Conservation (phyloP, 1,140 invertebrate genomes). For the Augochlora pura region DNA sequence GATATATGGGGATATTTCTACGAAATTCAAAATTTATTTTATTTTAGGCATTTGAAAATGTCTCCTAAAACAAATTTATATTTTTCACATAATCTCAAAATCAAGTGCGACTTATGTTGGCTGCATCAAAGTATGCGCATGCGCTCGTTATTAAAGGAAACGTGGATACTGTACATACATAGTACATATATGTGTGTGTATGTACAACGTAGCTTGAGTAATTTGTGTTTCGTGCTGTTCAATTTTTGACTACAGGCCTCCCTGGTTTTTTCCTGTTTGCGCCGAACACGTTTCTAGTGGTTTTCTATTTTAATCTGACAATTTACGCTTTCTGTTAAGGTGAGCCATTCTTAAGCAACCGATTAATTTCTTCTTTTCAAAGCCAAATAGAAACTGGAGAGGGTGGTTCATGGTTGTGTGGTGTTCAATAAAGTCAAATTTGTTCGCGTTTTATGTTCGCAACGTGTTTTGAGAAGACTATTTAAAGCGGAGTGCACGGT, state of each 20-base stretch:
- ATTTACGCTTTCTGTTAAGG: conserved; percentile 13
- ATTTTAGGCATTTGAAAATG: not conserved
- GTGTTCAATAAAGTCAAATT: not conserved
- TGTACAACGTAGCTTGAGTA: not conserved
- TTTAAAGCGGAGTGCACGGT: not conserved
- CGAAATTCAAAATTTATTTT: not conserved
- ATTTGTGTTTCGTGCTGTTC: not conserved
- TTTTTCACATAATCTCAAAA: not conserved
- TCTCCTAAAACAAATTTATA: not conserved
- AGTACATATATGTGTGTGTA: too few relatives aligned
- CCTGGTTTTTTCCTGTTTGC: not conserved
- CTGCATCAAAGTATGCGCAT: not conserved
- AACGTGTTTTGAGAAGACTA: not conserved
- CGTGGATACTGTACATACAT: not conserved
- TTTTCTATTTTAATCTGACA: not conserved
- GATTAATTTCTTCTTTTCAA: not conserved
- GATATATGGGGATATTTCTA: too few relatives aligned
- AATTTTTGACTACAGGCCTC: not conserved
- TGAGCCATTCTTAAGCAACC: conserved; percentile 2
- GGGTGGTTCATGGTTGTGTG: too few relatives aligned
- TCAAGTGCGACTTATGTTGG: not conserved
- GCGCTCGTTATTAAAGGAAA: conserved; percentile 1
- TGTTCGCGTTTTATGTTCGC: not conserved
- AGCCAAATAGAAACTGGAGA: not conserved
- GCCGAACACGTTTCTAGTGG: not conserved